Percentiles rank a stretch among this genome's conserved stretches.
Evolutionary conservation across 2,797 vertebrate genomes (phyloP).

Genomic region (Lates japonicus): DNA sequence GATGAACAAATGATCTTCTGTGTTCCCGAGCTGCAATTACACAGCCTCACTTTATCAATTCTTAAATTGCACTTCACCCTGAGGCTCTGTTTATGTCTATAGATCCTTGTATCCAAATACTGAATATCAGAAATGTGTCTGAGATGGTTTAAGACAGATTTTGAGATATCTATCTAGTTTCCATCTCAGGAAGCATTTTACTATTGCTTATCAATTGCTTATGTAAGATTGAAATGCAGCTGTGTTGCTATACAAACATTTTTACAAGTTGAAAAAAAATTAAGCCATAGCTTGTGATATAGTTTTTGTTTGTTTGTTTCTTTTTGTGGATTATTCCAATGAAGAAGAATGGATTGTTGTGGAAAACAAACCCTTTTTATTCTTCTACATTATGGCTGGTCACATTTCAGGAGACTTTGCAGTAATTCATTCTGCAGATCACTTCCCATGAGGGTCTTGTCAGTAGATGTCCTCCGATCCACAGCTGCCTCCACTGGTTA

Average conservation of each 20-base stretch:
- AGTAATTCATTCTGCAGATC: conserved; percentile 68
- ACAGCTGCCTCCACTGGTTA: conserved; percentile 32
- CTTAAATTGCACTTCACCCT: conserved; percentile 9
- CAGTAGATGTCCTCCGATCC: conserved; percentile 47
- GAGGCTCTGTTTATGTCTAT: neutral
- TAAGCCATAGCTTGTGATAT: too few relatives aligned
- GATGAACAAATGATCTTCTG: too few relatives aligned
- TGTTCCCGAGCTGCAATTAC: neutral
- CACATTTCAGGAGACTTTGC: conserved; percentile 60
- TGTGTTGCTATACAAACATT: neutral
- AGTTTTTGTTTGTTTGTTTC: too few relatives aligned
- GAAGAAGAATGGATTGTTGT: conserved; percentile 22
- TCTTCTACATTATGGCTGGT: conserved; percentile 51
- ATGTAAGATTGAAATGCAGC: neutral
- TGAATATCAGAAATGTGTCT: neutral
- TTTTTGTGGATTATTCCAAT: conserved; percentile 18
- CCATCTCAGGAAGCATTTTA: too few relatives aligned
- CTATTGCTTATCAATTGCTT: neutral
- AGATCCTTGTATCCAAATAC: neutral
- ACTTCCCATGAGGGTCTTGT: conserved; percentile 52
- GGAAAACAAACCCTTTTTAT: conserved; percentile 32
- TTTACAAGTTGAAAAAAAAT: too few relatives aligned
- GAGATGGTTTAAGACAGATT: neutral
- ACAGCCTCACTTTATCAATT: conserved; percentile 29
- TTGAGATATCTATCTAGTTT: too few relatives aligned